Base-by-base conservation (phyloP, 2,113 vertebrate species). In the Mesembrinibis cayennensis region DNA sequence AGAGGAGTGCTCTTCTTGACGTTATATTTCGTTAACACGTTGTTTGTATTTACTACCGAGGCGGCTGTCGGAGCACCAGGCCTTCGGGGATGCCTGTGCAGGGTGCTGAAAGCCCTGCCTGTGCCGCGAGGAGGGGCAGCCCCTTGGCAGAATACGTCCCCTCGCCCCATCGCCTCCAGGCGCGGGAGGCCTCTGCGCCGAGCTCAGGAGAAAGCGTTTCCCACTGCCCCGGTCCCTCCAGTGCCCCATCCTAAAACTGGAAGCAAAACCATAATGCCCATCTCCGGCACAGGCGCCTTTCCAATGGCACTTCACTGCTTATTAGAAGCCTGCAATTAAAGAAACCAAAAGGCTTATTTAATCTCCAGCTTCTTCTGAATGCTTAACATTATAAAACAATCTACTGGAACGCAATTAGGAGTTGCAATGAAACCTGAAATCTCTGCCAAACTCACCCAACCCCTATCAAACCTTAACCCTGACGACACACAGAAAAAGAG, bases 21-120 rank as follows among this genome's bases (percentile, higher is more conserved):
- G 1, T 19, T 10, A 16, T 0, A 2, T 22, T 55, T 44, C 0
- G 0, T 26, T 65, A 62, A n/a, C 40, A 22, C 2, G 0, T 11
- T 36, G 29, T 32, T 73, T 62, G 42, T 29, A n/a, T 40, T 67
- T 40, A 44, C 27, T 6, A 44, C 34, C 32, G 23, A 5, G 30
- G 27, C 0, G 8, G 40, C 58, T 50, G 44, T 3, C 19, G 13
- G 84, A 19, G 58, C 4, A 4, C 2, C 16, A 25, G 8, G 38
- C 45, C 53, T 40, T 7, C 10, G 27, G 53, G 15, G 40, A 38
- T 21, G 34, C 53, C 30, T 2, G 7, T 29, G 4, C 1, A 3
- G 30, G 40, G n/a, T 67, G n/a, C 49, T 45, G 34, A n/a, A 42
- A 84, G 66, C 40, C 45, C 22, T 44, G n/a, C 27, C 23, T 23